These are phyloP conservation scores for Platygyra sinensis DNA, from an alignment of 64 coral and sea anemone genomes.

Conservation along the genomic window DNA sequence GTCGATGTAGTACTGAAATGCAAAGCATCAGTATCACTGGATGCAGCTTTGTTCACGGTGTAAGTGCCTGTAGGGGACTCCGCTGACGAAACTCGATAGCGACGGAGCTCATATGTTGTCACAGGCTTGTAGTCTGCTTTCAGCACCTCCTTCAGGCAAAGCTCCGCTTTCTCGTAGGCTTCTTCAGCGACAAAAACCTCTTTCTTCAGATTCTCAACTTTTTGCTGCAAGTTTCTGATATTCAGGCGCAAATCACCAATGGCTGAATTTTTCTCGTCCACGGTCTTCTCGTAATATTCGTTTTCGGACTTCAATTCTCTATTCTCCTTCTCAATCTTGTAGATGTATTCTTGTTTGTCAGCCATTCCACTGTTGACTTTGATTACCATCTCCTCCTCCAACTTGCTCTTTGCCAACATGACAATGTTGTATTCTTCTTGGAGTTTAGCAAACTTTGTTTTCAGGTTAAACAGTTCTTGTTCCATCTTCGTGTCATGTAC, in stretches of 20 bases:
- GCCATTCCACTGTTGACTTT: constrained; percentile 43
- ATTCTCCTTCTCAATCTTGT: constrained; percentile 66
- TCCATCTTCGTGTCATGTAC: not conserved
- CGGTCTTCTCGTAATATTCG: constrained; percentile 53
- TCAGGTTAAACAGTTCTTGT: constrained; percentile 6
- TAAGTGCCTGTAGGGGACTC: not conserved
- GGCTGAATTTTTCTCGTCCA: constrained; percentile 40
- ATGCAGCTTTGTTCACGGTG: not conserved
- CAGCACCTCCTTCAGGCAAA: constrained; percentile 57
- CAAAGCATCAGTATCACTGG: not conserved
- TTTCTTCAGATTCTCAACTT: constrained; percentile 49
- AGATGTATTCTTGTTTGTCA: constrained; percentile 67
- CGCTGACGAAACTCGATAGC: not conserved
- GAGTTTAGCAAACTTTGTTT: constrained; percentile 39
- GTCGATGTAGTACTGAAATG: not conserved
- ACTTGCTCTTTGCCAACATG: constrained; percentile 40
- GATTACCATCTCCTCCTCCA: constrained; percentile 54
- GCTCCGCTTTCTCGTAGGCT: constrained; percentile 62
- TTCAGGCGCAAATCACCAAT: constrained; percentile 54
- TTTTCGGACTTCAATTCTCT: constrained; percentile 57
- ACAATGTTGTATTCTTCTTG: constrained; percentile 55
- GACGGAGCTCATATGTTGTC: constrained; percentile 37
- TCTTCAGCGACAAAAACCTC: constrained; percentile 58
- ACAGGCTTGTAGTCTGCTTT: constrained; percentile 54
- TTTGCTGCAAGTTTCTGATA: constrained; percentile 31